Evolutionary conservation across 1,140 invertebrate genomes (phyloP).

Genomic region (Gryllus bimaculatus): DNA sequence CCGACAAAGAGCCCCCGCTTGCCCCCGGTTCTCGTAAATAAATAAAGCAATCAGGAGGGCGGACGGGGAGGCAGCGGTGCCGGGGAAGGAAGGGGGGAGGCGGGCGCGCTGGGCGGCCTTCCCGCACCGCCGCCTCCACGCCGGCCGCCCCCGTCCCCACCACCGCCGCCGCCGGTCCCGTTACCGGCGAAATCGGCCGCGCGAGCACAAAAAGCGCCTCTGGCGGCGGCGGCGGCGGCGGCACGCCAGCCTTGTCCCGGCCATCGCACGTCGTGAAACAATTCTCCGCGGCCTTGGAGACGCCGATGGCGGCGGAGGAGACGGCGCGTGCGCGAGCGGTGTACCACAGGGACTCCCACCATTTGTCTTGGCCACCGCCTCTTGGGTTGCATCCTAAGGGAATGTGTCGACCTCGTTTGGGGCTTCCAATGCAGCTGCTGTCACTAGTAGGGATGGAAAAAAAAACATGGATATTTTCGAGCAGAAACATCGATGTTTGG

Average conservation of each 20-base stretch:
- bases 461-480: no score
- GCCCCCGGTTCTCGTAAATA: neutral
- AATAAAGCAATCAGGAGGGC: neutral
- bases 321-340: no score
- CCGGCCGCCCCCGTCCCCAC: no score
- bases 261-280: neutral
- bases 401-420: no score
- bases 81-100: no score
- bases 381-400: no score
- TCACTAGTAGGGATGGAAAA: no score
- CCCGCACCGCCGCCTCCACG: neutral
- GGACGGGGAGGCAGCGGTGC: neutral
- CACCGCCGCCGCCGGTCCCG: neutral
- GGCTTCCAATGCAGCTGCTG: no score
- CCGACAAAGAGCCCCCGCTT: neutral
- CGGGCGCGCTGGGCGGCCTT: neutral
- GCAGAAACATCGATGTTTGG: no score
- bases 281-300: slow-evolving; percentile 2
- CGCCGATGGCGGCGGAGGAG: neutral
- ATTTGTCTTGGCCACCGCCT: no score
- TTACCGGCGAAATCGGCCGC: neutral
- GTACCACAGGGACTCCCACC: no score
- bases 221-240: no score
- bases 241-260: neutral
- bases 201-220: neutral